Conservation (phyloP, 92 coral and sea anemone genomes). For the Siderastrea siderea region DNA sequence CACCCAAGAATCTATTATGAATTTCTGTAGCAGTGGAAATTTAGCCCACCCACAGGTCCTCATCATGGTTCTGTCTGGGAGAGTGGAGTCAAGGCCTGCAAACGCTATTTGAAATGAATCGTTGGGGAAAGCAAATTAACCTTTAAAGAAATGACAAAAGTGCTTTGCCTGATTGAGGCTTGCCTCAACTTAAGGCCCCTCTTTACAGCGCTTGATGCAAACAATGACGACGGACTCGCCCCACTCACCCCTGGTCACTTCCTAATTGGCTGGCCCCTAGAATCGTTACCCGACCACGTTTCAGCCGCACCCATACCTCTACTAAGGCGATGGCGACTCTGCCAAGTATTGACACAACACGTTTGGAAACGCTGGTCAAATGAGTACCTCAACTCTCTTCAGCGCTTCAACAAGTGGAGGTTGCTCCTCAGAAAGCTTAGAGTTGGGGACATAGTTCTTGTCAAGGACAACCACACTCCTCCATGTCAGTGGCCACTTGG, state of each 20-base stretch:
- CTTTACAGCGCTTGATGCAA: constrained; percentile 33
- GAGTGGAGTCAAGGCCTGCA: constrained; percentile 67
- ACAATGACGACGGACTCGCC: constrained; percentile 55
- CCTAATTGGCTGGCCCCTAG: constrained; percentile 62
- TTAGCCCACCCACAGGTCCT: constrained; percentile 52
- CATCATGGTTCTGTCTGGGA: constrained; percentile 81
- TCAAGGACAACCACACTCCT: no score
- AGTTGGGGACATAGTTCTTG: constrained; percentile 14
- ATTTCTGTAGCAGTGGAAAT: constrained; percentile 31
- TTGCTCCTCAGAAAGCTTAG: constrained; percentile 32
- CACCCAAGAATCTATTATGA: constrained; percentile 1
- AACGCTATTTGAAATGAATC: constrained; percentile 59
- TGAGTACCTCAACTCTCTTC: constrained; percentile 15
- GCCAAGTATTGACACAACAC: constrained; percentile 57
- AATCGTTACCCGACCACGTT: constrained; percentile 39
- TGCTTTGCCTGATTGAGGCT: constrained; percentile 77
- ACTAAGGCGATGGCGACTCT: constrained; percentile 47
- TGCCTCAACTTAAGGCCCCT: constrained; percentile 75
- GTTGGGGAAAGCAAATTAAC: constrained; percentile 69
- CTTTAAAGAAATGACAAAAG: constrained; percentile 75
- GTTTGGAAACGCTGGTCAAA: constrained; percentile 71
- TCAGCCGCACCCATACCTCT: background rate
- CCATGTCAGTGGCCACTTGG: no score
- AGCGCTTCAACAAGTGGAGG: constrained; percentile 60
- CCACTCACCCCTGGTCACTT: constrained; percentile 75